Evolutionary conservation across 2,888 invertebrate species (phyloP), one percentile per base, ranked within the genome.

Genomic region (Cephus nigrinus): DNA sequence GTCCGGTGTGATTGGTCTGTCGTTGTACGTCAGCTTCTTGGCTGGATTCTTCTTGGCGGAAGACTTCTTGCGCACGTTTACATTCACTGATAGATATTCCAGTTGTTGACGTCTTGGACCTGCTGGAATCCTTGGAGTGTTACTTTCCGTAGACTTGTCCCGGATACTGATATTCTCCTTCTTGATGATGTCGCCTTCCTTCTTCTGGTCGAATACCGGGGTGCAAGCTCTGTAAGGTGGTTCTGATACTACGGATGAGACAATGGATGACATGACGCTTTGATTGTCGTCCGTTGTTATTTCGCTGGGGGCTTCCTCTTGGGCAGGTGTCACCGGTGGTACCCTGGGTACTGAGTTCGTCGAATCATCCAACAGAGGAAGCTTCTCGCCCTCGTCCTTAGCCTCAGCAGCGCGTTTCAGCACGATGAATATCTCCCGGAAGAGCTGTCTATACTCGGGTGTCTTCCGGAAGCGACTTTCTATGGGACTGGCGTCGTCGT

Each of bases 351-450:
- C 80, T 75, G 86, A 85, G 75, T 82, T 91, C 30, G 80, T 4
- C 92, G 15, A 68, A 86, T 95, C 95, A 86, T 96, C 96, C 74
- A 96, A 91, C 3, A 95, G 90, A 0, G 96, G 96, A 55, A 96
- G 92, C 84, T 95, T 95, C 84, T 96, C 96, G 34, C 95, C 96
- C 82, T 96, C 96, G 80, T 96, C 96, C 89, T 96, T 96, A 81
- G 96, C 96, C 85, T 96, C 96, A 1, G 96, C 96, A 0, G 97
- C 96, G 85, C 96, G 95, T 89, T 97, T 97, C 30, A 97, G 92
- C 12, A 96, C 96, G 33, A 95, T 95, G 90, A 97, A 97, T 80
- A 97, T 97, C 90, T 97, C 97, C 85, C 96, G 95, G 91, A 97
- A 97, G 11, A 97, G 90, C 86, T 95, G 95, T 4, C 95, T 93